These are phyloP conservation scores for Omphaloscelis lunosa DNA, from an alignment of 2,888 invertebrate species.

Conservation along the genomic window DNA sequence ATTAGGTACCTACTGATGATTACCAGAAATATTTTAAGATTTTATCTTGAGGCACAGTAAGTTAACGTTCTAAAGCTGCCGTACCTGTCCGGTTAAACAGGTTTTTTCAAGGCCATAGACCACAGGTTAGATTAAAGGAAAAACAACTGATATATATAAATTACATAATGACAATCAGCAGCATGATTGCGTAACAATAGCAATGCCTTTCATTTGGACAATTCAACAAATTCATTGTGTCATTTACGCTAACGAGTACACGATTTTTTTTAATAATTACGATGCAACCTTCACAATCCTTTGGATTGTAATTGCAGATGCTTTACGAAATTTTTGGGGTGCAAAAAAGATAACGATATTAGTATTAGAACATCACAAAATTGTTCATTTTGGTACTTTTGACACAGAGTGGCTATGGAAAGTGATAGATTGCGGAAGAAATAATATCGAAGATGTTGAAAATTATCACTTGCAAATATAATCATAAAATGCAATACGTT, in stretches of 20 bases:
- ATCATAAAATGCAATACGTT: slow-evolving; percentile 5
- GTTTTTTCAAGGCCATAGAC: slow-evolving; percentile 32
- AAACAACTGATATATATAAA: background rate
- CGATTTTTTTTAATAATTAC: background rate
- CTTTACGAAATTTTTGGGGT: background rate
- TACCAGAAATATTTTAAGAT: background rate
- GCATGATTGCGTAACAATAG: background rate
- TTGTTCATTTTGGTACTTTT: background rate
- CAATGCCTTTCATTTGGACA: background rate
- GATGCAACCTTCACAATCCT: background rate
- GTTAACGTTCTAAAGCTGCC: background rate
- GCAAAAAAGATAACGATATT: background rate
- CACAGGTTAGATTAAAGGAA: background rate
- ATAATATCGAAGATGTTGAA: background rate
- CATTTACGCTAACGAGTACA: background rate
- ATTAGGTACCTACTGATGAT: background rate
- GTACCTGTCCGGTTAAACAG: slow-evolving; percentile 12
- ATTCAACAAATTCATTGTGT: too few species aligned
- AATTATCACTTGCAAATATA: background rate
- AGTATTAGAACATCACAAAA: background rate
- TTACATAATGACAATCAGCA: background rate
- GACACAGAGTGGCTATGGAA: background rate
- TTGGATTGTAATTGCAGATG: background rate
- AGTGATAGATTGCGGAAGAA: background rate
- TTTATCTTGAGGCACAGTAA: background rate